Conservation (phyloP, 2,888 invertebrate genomes). For the Synanthedon formicaeformis region DNA sequence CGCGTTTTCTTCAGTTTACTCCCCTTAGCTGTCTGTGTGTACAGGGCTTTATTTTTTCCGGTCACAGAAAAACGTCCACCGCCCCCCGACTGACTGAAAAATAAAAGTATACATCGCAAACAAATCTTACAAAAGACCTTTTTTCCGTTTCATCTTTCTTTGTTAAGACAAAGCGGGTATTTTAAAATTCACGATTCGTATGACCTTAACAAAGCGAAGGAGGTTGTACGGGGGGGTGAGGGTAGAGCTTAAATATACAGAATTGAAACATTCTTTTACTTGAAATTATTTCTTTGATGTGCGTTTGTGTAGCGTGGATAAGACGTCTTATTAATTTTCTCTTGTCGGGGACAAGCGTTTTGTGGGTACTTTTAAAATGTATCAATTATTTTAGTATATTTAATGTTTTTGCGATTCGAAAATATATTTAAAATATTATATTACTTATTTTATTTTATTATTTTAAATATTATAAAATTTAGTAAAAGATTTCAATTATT, state of each 20-base stretch:
- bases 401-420: no score
- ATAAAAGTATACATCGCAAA: neutral
- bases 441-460: no score
- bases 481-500: no score
- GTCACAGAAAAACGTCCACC: no score
- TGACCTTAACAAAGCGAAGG: conserved; percentile 4
- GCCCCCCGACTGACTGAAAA: neutral
- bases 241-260: conserved; percentile 13
- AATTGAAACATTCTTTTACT: conserved; percentile 19
- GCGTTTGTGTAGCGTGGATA: conserved; percentile 9
- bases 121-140: neutral
- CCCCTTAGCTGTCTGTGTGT: no score
- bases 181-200: neutral
- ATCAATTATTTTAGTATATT: no score
- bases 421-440: no score
- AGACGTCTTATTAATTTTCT: neutral
- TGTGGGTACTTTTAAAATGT: no score
- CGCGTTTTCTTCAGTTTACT: no score
- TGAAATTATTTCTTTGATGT: conserved; percentile 10
- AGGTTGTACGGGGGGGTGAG: neutral
- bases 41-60: no score
- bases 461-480: no score
- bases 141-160: neutral
- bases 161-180: neutral
- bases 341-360: neutral